phyloP scores from a whole-genome alignment of 2,113 vertebrate genomes.

The Onychostoma macrolepis region DNA sequence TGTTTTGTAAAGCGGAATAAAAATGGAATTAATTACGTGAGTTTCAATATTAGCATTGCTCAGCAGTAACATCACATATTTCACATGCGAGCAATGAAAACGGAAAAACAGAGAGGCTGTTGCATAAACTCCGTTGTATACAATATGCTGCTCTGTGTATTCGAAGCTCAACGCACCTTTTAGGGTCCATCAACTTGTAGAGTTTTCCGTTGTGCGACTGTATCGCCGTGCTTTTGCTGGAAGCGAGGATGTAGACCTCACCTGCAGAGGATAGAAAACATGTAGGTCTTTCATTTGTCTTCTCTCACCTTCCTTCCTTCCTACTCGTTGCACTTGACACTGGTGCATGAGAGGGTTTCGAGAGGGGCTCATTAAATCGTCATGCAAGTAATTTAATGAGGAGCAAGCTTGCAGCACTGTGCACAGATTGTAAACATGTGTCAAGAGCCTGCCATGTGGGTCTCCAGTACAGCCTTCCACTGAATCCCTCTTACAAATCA shows the following conservation, averaged over 20 bases:
- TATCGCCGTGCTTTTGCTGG: constrained; percentile 90
- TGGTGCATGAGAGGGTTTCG: constrained; percentile 60
- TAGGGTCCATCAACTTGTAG: constrained; percentile 95
- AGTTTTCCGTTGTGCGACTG: constrained; percentile 94
- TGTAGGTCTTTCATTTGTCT: constrained; percentile 1
- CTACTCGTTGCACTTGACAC: constrained; percentile 62
- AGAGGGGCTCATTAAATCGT: constrained; percentile 66
- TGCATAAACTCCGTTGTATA: constrained; percentile 22
- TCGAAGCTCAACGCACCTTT: constrained; percentile 80
- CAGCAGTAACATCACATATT: constrained; percentile 17
- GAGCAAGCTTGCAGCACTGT: constrained; percentile 71
- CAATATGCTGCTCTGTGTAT: background rate
- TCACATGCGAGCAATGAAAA: constrained; percentile 5
- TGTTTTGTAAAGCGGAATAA: constrained; percentile 28
- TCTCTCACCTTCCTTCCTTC: constrained; percentile 51
- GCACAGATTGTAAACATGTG: constrained; percentile 77
- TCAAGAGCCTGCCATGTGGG: constrained; percentile 62
- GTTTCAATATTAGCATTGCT: constrained; percentile 28
- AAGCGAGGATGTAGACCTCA: constrained; percentile 94
- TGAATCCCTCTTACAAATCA: constrained; percentile 59
- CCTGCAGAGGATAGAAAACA: constrained; percentile 73
- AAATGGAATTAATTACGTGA: constrained; percentile 26
- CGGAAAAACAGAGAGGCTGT: constrained; percentile 16
- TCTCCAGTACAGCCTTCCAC: constrained; percentile 48
- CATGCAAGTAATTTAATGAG: constrained; percentile 73